Evolutionary conservation across 2,888 invertebrate species (phyloP).

Genomic region (Drosophila yooni): DNA sequence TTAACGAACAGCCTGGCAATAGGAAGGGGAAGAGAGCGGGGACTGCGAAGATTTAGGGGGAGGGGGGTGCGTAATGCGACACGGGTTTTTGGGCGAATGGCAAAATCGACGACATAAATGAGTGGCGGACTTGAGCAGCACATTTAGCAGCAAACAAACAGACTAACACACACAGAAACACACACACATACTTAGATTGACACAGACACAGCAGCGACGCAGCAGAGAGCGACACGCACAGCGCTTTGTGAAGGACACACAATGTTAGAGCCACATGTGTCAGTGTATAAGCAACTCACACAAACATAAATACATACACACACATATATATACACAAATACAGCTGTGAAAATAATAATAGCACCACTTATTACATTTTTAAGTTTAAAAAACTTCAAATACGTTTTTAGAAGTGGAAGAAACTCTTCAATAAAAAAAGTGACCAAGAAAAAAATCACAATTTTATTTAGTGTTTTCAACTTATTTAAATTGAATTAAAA

Average conservation of each 20-base stretch:
- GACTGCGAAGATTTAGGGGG: not conserved
- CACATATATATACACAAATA: not conserved
- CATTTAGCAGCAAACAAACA: conserved; percentile 79
- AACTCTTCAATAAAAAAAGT: not conserved
- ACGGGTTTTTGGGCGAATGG: conserved; percentile 29
- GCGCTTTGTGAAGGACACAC: conserved; percentile 77
- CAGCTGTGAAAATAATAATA: not conserved
- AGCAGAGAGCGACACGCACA: conserved; percentile 45
- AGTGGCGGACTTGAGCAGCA: conserved; percentile 74
- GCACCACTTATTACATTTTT: not conserved
- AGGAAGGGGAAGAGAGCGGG: conserved; percentile 3
- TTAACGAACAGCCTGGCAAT: conserved; percentile 68
- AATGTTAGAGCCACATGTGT: conserved; percentile 76
- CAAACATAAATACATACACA: not conserved
- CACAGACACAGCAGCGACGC: conserved; percentile 5
- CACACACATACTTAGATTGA: conserved; percentile 44
- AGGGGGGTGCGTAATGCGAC: conserved; percentile 29
- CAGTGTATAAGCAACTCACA: conserved; percentile 18
- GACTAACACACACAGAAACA: conserved; percentile 45
- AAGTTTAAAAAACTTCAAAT: not conserved
- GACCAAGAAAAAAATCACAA: not conserved
- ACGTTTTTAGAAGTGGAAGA: not conserved
- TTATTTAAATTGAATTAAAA: not conserved
- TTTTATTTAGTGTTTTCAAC: not conserved
- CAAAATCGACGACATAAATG: conserved; percentile 76